Conservation (phyloP, 2,113 vertebrate genomes). For the Poeciliopsis prolifica region DNA sequence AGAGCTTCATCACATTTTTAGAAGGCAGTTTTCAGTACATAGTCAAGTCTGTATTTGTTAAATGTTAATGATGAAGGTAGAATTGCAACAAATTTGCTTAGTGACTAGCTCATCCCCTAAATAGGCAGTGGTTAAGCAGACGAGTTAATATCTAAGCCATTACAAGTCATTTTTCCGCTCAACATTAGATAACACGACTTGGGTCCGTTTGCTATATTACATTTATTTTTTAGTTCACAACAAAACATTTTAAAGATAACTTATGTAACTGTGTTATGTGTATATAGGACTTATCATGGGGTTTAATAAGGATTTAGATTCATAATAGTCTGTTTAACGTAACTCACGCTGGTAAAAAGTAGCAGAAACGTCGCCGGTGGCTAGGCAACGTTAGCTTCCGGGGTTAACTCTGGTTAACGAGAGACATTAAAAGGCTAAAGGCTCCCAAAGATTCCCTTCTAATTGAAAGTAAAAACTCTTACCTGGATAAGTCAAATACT, state of each 20-base stretch:
- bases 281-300: not conserved
- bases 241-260: not conserved
- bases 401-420: not conserved
- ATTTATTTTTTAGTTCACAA: not conserved
- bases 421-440: not conserved
- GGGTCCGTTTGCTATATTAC: not conserved
- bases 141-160: not conserved
- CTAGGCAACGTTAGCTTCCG: not conserved
- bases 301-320: not conserved
- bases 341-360: not conserved
- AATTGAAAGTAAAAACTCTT: not conserved
- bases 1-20: not conserved
- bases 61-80: not conserved
- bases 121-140: not conserved
- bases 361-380: no score
- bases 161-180: not conserved
- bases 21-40: not conserved
- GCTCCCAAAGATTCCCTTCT: not conserved
- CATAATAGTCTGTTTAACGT: not conserved
- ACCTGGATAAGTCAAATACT: conserved; percentile 19
- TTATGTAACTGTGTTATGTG: not conserved
- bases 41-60: not conserved
- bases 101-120: not conserved
- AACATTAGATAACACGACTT: not conserved
- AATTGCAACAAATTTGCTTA: not conserved